Evolutionary conservation across 2,888 invertebrate species (phyloP).

Genomic region (Caradrina kadenii): DNA sequence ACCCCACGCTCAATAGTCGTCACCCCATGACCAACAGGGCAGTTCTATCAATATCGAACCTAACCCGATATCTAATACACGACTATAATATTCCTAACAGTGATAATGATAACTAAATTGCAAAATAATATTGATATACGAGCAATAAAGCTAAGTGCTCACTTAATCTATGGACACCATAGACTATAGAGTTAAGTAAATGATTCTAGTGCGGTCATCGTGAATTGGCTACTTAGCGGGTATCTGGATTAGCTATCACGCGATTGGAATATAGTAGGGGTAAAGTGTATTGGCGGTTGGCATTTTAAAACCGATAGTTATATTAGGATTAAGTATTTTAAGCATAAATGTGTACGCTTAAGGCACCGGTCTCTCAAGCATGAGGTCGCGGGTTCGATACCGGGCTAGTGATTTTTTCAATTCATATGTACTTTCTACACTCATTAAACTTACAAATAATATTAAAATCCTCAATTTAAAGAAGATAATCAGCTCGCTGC

Average conservation of each 20-base stretch:
- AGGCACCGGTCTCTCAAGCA: too few relatives aligned
- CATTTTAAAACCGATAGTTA: neutral
- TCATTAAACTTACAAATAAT: neutral
- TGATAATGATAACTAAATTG: slow-evolving; percentile 57
- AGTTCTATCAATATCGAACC: neutral
- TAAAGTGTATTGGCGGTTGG: slow-evolving; percentile 32
- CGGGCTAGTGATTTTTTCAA: too few relatives aligned
- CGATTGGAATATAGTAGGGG: slow-evolving; percentile 56
- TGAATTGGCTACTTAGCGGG: slow-evolving; percentile 65
- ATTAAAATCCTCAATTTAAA: too few relatives aligned
- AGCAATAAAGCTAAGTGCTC: slow-evolving; percentile 63
- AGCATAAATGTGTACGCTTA: too few relatives aligned
- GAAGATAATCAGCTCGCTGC: neutral
- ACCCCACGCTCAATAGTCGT: too few relatives aligned
- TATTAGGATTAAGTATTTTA: neutral
- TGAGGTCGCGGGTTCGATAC: too few relatives aligned
- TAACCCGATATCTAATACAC: neutral
- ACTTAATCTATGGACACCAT: slow-evolving; percentile 52
- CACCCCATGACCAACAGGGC: too few relatives aligned
- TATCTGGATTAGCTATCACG: slow-evolving; percentile 73
- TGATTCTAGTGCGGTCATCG: slow-evolving; percentile 59
- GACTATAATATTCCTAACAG: slow-evolving; percentile 5
- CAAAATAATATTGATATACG: slow-evolving; percentile 66
- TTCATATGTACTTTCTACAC: too few relatives aligned
- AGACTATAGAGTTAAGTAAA: slow-evolving; percentile 39